These are phyloP conservation scores for Pseudoatta argentina DNA, from an alignment of 1,140 invertebrate species.

Conservation along the genomic window DNA sequence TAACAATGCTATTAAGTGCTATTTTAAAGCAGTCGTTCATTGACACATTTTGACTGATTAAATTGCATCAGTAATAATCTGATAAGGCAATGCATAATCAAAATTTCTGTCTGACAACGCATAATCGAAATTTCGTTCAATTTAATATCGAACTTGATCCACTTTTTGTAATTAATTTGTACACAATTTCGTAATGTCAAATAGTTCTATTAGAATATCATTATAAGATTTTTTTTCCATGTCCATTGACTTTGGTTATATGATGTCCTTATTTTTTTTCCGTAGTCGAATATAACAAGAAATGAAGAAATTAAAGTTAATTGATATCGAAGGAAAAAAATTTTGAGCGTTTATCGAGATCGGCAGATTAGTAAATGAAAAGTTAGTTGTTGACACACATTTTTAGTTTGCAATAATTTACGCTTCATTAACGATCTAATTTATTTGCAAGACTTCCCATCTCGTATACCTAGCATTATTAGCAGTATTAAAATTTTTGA, in stretches of 20 bases:
- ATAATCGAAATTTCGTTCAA: background rate
- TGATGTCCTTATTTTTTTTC: constrained; percentile 8
- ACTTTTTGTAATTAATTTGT: constrained; percentile 8
- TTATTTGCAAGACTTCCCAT: constrained; percentile 20
- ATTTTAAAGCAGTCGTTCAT: background rate
- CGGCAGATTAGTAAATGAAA: background rate
- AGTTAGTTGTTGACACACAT: background rate
- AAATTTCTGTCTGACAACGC: background rate
- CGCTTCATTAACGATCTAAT: background rate
- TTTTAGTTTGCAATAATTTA: constrained; percentile 16
- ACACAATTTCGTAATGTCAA: background rate
- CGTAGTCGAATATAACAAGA: background rate
- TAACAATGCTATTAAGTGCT: constrained; percentile 2
- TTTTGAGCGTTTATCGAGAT: background rate
- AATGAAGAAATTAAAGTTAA: background rate
- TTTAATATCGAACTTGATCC: background rate
- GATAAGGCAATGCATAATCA: background rate
- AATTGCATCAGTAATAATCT: background rate
- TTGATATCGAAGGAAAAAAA: background rate
- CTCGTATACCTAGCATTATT: background rate
- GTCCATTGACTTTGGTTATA: background rate
- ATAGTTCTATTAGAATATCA: background rate
- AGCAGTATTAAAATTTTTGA: constrained; percentile 52
- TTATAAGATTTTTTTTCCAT: constrained; percentile 12
- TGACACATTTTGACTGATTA: constrained; percentile 45